Conservation (phyloP, 2,113 vertebrate species). For the Scopus umbretta region DNA sequence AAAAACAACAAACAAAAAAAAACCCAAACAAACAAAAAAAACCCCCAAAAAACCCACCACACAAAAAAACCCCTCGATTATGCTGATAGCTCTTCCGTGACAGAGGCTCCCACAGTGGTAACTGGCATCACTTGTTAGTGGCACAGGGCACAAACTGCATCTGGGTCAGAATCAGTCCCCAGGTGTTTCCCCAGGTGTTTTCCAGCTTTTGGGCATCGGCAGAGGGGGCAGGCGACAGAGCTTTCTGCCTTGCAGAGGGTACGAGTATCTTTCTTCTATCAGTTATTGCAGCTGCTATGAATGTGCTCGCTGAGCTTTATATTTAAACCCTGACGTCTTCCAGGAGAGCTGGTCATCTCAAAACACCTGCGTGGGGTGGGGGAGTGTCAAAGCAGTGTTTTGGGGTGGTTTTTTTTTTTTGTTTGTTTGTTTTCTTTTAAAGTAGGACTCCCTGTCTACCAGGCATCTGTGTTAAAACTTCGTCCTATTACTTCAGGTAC, state of each 20-base stretch:
- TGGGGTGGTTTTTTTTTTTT: no score
- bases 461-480: not conserved
- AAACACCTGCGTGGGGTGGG: rapidly evolving
- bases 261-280: not conserved
- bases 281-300: not conserved
- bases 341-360: not conserved
- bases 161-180: no score
- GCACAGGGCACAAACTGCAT: not conserved
- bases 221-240: not conserved
- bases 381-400: not conserved
- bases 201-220: not conserved
- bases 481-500: not conserved
- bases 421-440: not conserved
- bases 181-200: not conserved
- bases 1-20: no score
- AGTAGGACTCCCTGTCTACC: not conserved
- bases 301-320: not conserved
- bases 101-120: not conserved
- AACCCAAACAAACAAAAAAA: no score
- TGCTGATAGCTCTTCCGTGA: not conserved
- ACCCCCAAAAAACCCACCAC: no score
- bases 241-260: not conserved
- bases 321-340: not conserved
- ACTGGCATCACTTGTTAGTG: not conserved
- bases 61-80: no score